Percentiles rank a stretch among this genome's conserved stretches.
phyloP scores from a whole-genome alignment of 2,888 invertebrate species.

The Laothoe populi region DNA sequence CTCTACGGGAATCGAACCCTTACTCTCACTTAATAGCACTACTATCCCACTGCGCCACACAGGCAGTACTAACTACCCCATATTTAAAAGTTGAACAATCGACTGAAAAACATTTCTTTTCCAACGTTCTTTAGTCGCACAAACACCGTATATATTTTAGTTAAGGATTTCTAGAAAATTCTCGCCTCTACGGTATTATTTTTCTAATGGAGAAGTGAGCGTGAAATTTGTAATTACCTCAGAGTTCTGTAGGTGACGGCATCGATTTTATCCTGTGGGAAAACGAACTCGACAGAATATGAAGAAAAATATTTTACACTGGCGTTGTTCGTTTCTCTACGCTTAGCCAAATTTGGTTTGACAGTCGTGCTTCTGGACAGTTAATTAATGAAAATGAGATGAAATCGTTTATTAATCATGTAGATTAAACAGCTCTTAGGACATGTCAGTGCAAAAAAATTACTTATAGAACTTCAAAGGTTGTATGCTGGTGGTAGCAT shows the following conservation, averaged over 20 bases:
- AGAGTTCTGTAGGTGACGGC: constrained; percentile 46
- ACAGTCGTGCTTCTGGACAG: too few relatives aligned
- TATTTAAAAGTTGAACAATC: too few relatives aligned
- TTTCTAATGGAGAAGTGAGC: constrained; percentile 38
- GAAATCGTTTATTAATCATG: too few relatives aligned
- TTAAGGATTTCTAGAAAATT: not conserved
- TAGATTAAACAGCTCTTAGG: too few relatives aligned
- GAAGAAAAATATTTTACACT: not conserved
- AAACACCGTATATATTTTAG: not conserved
- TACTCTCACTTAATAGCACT: too few relatives aligned
- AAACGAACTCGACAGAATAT: constrained; percentile 25
- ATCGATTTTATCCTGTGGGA: constrained; percentile 40
- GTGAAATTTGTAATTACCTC: constrained; percentile 44
- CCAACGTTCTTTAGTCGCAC: not conserved
- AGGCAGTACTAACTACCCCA: too few relatives aligned
- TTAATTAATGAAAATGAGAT: not conserved
- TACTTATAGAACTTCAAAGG: too few relatives aligned
- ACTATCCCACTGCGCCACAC: too few relatives aligned
- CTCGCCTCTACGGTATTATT: constrained; percentile 1
- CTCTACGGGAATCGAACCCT: too few relatives aligned
- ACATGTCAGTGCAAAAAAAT: too few relatives aligned
- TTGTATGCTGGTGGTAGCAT: too few relatives aligned
- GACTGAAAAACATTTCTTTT: not conserved
- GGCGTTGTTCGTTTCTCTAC: not conserved
- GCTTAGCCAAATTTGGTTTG: too few relatives aligned